These are phyloP conservation scores for Lordiphosa mommai DNA, from an alignment of 1,140 invertebrate genomes.

Conservation along the genomic window DNA sequence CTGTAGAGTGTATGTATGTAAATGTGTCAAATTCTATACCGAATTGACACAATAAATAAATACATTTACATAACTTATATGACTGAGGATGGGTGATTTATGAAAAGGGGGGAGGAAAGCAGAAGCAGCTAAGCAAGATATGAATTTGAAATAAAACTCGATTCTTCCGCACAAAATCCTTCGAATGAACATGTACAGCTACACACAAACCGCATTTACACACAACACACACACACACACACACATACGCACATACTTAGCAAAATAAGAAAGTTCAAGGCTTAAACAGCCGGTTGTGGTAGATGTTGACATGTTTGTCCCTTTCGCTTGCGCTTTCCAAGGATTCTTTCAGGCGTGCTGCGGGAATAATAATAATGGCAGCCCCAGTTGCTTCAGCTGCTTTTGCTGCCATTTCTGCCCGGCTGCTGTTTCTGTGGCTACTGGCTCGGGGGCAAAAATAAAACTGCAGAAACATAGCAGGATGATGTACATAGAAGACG, in stretches of 20 bases:
- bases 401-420: not conserved
- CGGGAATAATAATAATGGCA: slow-evolving; percentile 54
- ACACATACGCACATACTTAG: slow-evolving; percentile 7
- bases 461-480: slow-evolving; percentile 30
- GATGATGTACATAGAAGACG: slow-evolving; percentile 10
- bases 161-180: slow-evolving; percentile 42
- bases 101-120: not conserved
- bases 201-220: slow-evolving; percentile 11
- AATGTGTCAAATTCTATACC: slow-evolving; percentile 1
- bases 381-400: slow-evolving; percentile 20
- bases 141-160: slow-evolving; percentile 46
- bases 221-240: not conserved
- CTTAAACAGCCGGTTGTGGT: slow-evolving; percentile 38
- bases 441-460: slow-evolving; percentile 16
- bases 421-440: slow-evolving; percentile 3
- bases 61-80: slow-evolving; percentile 2
- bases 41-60: slow-evolving; percentile 9
- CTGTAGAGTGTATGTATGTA: not conserved
- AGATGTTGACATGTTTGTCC: slow-evolving; percentile 48
- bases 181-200: slow-evolving; percentile 22
- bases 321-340: slow-evolving; percentile 27
- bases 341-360: slow-evolving; percentile 42
- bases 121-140: slow-evolving; percentile 22
- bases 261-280: slow-evolving; percentile 41
- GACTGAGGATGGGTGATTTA: not conserved